Base-by-base conservation (phyloP, 2,888 invertebrate species). In the Pristionchus exspectatus region DNA sequence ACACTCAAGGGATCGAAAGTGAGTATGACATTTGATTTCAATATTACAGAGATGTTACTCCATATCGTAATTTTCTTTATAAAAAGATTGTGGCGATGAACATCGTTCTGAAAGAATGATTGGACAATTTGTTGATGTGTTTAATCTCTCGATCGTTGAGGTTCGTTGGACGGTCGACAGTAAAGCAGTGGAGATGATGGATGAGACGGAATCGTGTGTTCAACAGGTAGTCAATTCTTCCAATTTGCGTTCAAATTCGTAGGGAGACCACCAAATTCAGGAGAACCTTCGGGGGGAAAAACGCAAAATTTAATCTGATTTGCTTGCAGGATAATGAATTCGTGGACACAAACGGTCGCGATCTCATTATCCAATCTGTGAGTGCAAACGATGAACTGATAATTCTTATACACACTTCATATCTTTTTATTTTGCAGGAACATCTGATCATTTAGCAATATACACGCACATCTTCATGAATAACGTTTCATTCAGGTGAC, bases 291-390 rank as follows among this genome's bases (percentile, higher is more conserved):
- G 9, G 2, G 2, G 56, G 7, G 18, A 16, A 1, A 2, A 56
- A 56, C 2, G 56, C n/a, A n/a, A 59, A 24, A 12, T 21, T 3
- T 12, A 5, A 24, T 24, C 18, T 59, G 21, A 18, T 21, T 24
- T 18, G 5, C 14, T 59, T 24, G 18, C 18, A 24, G 77, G 10
- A 7, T 44, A 77, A 77, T 33, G 14, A 44, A 24, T 77, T 44
- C 77, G 50, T 77, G 24, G 77, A 77, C 77, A 33, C 12, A 3
- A 74, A 74, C 74, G n/a, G 77, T 1, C 77, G 77, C 77, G 77
- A 77, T 44, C 77, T 77, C 38, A 77, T 77, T 50, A 77, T 77
- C 21, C 77, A 7, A 33, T 14, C 38, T 21, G 77, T 77, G 33
- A 38, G 74, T 24, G 3, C 12, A 63, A 63, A n/a, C 18, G 21